Evolutionary conservation across 2,888 invertebrate genomes (phyloP).

Genomic region (Melanostoma mellinum): DNA sequence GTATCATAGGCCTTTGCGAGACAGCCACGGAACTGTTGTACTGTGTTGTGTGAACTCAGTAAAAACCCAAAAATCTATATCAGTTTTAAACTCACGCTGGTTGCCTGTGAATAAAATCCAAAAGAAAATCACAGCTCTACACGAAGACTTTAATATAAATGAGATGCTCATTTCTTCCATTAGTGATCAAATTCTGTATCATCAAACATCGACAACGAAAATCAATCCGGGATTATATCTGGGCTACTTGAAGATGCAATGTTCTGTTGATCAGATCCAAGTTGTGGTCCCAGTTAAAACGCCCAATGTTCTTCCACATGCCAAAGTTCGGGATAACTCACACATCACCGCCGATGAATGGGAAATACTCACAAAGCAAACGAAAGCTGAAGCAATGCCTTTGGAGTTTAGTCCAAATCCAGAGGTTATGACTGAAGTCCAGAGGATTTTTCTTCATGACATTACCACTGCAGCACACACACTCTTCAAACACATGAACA

Average conservation of each 20-base stretch:
- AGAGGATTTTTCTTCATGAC: slow-evolving; percentile 90
- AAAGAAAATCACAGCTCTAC: slow-evolving; percentile 89
- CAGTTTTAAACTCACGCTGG: slow-evolving; percentile 96
- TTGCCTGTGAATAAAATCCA: slow-evolving; percentile 92
- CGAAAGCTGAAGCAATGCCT: slow-evolving; percentile 68
- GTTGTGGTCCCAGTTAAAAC: slow-evolving; percentile 95
- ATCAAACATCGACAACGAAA: slow-evolving; percentile 89
- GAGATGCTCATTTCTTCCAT: slow-evolving; percentile 94
- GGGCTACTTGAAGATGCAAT: slow-evolving; percentile 97
- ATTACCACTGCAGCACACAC: slow-evolving; percentile 89
- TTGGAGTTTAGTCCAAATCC: slow-evolving; percentile 81
- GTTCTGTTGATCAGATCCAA: slow-evolving; percentile 96
- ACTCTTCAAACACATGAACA: slow-evolving; percentile 91
- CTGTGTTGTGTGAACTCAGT: slow-evolving; percentile 91
- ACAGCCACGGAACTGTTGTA: slow-evolving; percentile 94
- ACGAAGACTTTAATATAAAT: slow-evolving; percentile 89
- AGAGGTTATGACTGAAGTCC: slow-evolving; percentile 87
- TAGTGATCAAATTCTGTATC: slow-evolving; percentile 88
- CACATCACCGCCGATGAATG: slow-evolving; percentile 99
- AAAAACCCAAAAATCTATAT: slow-evolving; percentile 88
- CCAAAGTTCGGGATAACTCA: slow-evolving; percentile 95
- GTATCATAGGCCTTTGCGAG: slow-evolving; percentile 94
- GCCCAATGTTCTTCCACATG: slow-evolving; percentile 97
- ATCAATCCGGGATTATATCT: slow-evolving; percentile 95
- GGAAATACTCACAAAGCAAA: slow-evolving; percentile 90